phyloP scores from a whole-genome alignment of 2,888 invertebrate genomes.

The Abrostola tripartita region DNA sequence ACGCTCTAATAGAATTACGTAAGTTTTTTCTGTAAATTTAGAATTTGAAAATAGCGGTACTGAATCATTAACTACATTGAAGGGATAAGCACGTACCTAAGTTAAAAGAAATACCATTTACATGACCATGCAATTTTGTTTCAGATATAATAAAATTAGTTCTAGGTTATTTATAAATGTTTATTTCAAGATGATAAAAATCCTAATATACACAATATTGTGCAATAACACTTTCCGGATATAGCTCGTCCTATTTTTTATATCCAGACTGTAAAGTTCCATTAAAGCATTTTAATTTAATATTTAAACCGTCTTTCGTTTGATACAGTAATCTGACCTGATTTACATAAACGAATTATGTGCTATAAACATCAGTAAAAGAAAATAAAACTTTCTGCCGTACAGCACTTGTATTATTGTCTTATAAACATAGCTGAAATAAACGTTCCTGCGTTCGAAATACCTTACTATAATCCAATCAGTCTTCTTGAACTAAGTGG shows the following conservation, averaged over 20 bases:
- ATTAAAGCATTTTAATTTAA: conserved; percentile 44
- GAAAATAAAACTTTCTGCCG: conserved; percentile 43
- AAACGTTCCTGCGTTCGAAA: not conserved
- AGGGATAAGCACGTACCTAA: too few species aligned
- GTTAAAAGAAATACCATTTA: too few species aligned
- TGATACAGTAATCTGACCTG: conserved; percentile 60
- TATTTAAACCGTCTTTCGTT: conserved; percentile 26
- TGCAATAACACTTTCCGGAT: not conserved
- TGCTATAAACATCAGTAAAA: conserved; percentile 47
- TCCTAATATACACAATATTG: too few species aligned
- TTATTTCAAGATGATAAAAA: too few species aligned
- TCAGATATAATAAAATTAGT: too few species aligned
- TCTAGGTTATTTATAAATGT: too few species aligned
- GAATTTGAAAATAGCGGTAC: too few species aligned
- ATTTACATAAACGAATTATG: conserved; percentile 59
- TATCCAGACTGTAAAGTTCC: conserved; percentile 13
- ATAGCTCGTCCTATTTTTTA: conserved; percentile 34
- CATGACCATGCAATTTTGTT: too few species aligned
- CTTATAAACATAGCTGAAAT: conserved; percentile 6
- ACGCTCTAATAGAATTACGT: too few species aligned
- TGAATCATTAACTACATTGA: too few species aligned
- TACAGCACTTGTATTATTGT: conserved; percentile 27
- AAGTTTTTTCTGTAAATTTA: too few species aligned
- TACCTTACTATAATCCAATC: not conserved
- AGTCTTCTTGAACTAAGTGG: not conserved